phyloP scores from a whole-genome alignment of 2,888 invertebrate genomes.

The Pimpla rufipes region DNA sequence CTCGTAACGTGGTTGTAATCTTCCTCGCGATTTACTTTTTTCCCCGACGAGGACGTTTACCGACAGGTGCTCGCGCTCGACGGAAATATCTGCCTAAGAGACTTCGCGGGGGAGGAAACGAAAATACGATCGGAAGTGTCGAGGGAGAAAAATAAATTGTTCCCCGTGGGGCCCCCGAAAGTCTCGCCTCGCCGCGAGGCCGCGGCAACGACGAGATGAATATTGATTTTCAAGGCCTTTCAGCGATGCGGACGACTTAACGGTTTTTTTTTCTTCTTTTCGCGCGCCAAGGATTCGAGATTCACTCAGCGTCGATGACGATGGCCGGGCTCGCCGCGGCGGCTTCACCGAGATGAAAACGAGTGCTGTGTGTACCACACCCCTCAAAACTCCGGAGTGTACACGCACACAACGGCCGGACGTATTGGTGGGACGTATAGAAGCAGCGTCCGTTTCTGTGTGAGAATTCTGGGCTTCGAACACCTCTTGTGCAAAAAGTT shows the following conservation, averaged over 20 bases:
- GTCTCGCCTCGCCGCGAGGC: conserved; percentile 8
- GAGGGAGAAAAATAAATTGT: conserved; percentile 72
- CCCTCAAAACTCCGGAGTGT: conserved; percentile 31
- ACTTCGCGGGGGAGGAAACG: conserved; percentile 35
- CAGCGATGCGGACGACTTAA: conserved; percentile 47
- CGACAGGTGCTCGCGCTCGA: conserved; percentile 14
- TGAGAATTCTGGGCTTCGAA: conserved; percentile 66
- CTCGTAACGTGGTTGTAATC: conserved; percentile 28
- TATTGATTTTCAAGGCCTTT: conserved; percentile 74
- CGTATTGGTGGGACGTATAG: conserved; percentile 32
- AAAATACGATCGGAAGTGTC: conserved; percentile 59
- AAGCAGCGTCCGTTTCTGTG: conserved; percentile 22
- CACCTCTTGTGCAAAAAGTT: conserved; percentile 72
- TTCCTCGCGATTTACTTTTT: conserved; percentile 36
- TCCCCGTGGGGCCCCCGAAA: conserved; percentile 62
- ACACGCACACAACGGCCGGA: conserved; percentile 10
- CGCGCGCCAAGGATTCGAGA: conserved; percentile 53
- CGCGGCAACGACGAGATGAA: conserved; percentile 64
- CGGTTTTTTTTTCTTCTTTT: conserved; percentile 30
- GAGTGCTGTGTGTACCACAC: conserved; percentile 41
- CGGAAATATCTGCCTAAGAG: conserved; percentile 29
- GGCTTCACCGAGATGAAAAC: conserved; percentile 57
- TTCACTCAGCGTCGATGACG: conserved; percentile 65
- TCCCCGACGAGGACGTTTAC: background rate
- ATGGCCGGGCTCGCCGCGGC: conserved; percentile 38